These are phyloP conservation scores for Antheraea mylitta DNA, from an alignment of 1,140 invertebrate genomes.

Conservation along the genomic window DNA sequence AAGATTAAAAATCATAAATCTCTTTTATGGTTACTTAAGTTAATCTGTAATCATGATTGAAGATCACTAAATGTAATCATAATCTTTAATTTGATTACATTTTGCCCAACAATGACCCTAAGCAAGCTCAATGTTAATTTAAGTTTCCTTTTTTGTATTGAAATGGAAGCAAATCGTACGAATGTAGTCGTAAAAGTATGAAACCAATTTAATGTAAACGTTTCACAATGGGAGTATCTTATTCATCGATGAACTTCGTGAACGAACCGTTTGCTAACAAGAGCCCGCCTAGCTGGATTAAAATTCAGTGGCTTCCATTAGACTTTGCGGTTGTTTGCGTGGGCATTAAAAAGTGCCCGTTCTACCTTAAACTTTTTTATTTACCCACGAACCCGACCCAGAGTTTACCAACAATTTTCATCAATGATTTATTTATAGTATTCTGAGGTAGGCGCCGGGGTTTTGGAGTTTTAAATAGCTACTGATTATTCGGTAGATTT, in stretches of 20 bases:
- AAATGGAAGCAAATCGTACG: not conserved
- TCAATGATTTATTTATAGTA: conserved; percentile 14
- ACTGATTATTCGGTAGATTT: not conserved
- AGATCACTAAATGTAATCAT: too few relatives aligned
- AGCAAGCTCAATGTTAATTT: too few relatives aligned
- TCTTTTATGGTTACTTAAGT: too few relatives aligned
- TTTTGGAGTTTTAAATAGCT: not conserved
- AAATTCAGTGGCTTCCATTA: conserved; percentile 36
- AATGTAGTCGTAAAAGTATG: not conserved
- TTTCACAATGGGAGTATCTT: not conserved
- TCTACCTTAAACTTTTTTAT: conserved; percentile 23
- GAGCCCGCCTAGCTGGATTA: conserved; percentile 20
- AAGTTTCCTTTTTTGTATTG: not conserved
- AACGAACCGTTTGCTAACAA: conserved; percentile 17
- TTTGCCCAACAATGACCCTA: too few relatives aligned
- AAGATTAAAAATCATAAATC: too few relatives aligned
- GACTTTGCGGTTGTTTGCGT: conserved; percentile 30
- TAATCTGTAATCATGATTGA: too few relatives aligned
- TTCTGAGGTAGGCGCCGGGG: not conserved
- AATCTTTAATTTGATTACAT: too few relatives aligned
- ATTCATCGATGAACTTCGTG: not conserved
- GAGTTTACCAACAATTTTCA: conserved; percentile 17
- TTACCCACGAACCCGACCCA: conserved; percentile 10
- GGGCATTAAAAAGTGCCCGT: conserved; percentile 25
- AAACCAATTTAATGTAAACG: not conserved